A percentile compares a stretch with the other conserved stretches of the same genome.
Conservation (phyloP, 2,113 vertebrate genomes). For the Megatriorchis doriae region DNA sequence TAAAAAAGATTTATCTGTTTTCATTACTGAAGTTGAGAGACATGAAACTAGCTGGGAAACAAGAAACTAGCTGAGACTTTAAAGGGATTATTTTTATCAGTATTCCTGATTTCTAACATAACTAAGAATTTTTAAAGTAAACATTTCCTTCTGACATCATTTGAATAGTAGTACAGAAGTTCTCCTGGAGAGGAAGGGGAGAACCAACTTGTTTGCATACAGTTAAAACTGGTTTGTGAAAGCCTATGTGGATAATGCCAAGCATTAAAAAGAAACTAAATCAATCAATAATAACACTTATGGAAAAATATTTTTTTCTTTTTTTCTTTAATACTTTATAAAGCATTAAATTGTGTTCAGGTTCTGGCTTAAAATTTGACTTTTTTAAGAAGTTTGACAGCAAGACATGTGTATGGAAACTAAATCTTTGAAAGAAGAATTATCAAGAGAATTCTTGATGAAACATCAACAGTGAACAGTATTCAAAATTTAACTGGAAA, state of each 20-base stretch:
- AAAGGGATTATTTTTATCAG: neutral
- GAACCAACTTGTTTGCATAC: neutral
- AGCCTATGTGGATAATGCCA: neutral
- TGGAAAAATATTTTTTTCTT: neutral
- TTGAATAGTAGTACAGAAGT: neutral
- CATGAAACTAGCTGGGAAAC: neutral
- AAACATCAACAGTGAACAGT: neutral
- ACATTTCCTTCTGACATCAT: neutral
- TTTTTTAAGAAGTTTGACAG: neutral
- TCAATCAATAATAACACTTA: neutral
- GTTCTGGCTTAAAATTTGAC: neutral
- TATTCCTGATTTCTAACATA: neutral
- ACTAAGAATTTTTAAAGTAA: neutral
- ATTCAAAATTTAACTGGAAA: neutral
- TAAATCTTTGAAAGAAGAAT: neutral
- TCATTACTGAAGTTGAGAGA: neutral
- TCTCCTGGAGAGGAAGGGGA: rapidly evolving
- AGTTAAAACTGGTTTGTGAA: neutral
- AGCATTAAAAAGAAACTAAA: neutral
- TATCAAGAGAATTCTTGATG: neutral
- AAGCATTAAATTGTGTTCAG: neutral
- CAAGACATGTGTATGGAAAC: neutral
- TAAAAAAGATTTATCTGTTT: neutral
- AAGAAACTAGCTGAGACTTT: neutral
- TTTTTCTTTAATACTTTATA: neutral